Conservation (phyloP, 1,140 invertebrate species). For the Zaprionus vittiger region DNA sequence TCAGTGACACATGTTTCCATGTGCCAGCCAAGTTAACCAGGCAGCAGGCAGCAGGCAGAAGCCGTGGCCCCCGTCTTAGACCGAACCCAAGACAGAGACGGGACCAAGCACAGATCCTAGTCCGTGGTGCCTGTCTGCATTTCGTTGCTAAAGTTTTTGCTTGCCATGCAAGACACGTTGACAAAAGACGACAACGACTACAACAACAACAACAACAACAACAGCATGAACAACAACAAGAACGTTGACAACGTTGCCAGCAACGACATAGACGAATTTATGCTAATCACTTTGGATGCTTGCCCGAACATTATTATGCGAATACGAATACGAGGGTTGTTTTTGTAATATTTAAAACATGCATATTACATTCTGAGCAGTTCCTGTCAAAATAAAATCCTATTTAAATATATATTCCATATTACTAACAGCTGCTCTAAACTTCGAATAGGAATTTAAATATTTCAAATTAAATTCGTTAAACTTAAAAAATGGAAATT, state of each 20-base stretch:
- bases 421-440: background rate
- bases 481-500: no score
- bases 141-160: slow-evolving; percentile 66
- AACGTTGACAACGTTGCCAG: slow-evolving; percentile 50
- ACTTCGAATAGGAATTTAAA: background rate
- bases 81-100: background rate
- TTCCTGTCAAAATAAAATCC: background rate
- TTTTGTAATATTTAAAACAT: slow-evolving; percentile 28
- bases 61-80: slow-evolving; percentile 34
- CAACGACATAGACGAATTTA: slow-evolving; percentile 80
- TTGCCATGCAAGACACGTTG: slow-evolving; percentile 81
- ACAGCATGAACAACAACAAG: slow-evolving; percentile 24
- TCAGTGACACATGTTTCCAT: slow-evolving; percentile 79
- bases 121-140: slow-evolving; percentile 46
- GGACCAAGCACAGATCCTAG: slow-evolving; percentile 30
- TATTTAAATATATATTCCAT: background rate
- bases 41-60: slow-evolving; percentile 21
- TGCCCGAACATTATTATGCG: slow-evolving; percentile 44
- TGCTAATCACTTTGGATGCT: slow-evolving; percentile 77
- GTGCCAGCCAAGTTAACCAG: slow-evolving; percentile 39
- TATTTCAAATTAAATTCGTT: background rate
- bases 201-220: slow-evolving; percentile 39
- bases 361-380: slow-evolving; percentile 17
- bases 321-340: slow-evolving; percentile 28
- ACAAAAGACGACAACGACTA: slow-evolving; percentile 73